Conservation (phyloP, 2,797 vertebrate species). For the Sciurus vulgaris region DNA sequence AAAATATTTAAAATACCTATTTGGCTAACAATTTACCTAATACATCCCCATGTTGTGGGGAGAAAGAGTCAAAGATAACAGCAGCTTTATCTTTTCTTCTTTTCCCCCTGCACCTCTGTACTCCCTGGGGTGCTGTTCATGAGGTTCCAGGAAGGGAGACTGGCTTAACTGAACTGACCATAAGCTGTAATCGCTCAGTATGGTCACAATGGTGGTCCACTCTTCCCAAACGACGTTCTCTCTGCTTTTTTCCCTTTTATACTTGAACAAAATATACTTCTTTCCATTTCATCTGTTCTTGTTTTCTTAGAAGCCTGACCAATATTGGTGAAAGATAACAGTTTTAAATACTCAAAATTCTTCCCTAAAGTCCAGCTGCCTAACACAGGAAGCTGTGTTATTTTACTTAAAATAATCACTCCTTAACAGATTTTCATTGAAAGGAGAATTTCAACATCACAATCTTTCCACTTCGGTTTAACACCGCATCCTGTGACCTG, state of each 20-base stretch:
- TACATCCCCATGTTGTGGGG: background rate
- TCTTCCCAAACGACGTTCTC: slow-evolving; percentile 58
- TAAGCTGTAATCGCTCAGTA: slow-evolving; percentile 67
- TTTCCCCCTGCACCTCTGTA: background rate
- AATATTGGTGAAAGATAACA: slow-evolving; percentile 7
- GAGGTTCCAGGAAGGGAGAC: slow-evolving; percentile 53
- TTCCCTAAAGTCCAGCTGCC: slow-evolving; percentile 15
- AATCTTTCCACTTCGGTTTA: slow-evolving; percentile 59
- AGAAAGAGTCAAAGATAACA: background rate
- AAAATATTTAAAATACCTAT: slow-evolving; percentile 47
- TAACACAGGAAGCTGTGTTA: background rate
- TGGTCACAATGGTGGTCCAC: slow-evolving; percentile 46
- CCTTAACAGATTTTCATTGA: background rate
- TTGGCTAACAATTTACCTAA: slow-evolving; percentile 58
- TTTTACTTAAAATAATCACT: slow-evolving; percentile 33
- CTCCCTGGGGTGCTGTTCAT: slow-evolving; percentile 61
- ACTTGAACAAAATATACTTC: slow-evolving; percentile 20
- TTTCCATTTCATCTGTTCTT: background rate
- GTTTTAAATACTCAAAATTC: slow-evolving; percentile 34
- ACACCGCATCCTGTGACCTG: slow-evolving; percentile 55
- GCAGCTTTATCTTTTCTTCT: slow-evolving; percentile 21
- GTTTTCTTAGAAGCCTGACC: background rate
- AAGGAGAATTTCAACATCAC: background rate
- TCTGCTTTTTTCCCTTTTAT: background rate
- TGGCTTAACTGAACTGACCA: slow-evolving; percentile 74